A percentile compares a stretch with the other conserved stretches of the same genome.
These are phyloP conservation scores for Mesaphorura yosii DNA, from an alignment of 1,140 invertebrate genomes.

Conservation along the genomic window DNA sequence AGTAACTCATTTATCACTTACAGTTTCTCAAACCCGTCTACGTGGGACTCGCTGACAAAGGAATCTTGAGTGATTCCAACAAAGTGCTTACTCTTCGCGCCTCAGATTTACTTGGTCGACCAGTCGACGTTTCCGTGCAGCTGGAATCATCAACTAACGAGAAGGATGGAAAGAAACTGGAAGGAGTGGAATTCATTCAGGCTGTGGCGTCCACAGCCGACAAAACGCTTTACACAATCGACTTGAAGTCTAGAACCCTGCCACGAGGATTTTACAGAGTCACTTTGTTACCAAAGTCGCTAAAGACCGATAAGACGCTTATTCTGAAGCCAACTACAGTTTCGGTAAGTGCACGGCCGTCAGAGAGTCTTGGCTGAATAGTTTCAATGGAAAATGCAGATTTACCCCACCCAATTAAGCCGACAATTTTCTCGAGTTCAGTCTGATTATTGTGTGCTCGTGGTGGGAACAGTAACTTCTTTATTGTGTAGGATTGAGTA, in stretches of 20 bases:
- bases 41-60: slow-evolving; percentile 60
- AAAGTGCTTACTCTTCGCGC: slow-evolving; percentile 63
- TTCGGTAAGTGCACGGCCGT: too few relatives aligned
- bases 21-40: slow-evolving; percentile 57
- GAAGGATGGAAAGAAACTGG: slow-evolving; percentile 58
- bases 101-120: slow-evolving; percentile 70
- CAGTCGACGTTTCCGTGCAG: slow-evolving; percentile 44
- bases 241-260: slow-evolving; percentile 65
- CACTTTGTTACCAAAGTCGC: slow-evolving; percentile 40
- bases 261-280: slow-evolving; percentile 73
- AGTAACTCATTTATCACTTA: too few relatives aligned
- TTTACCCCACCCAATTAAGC: too few relatives aligned
- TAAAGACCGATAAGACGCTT: slow-evolving; percentile 39
- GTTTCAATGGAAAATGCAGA: too few relatives aligned
- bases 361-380: too few relatives aligned
- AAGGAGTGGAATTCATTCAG: slow-evolving; percentile 62
- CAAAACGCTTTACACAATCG: slow-evolving; percentile 63
- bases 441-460: too few relatives aligned
- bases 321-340: slow-evolving; percentile 45
- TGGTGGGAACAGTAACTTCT: too few relatives aligned
- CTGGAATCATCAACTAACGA: slow-evolving; percentile 51
- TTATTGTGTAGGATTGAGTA: too few relatives aligned
- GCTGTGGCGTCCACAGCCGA: slow-evolving; percentile 44
- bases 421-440: too few relatives aligned
- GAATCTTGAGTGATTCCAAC: slow-evolving; percentile 54